Evolutionary conservation across 2,113 vertebrate genomes (phyloP).

Genomic region (Petrocephalus zakoni): DNA sequence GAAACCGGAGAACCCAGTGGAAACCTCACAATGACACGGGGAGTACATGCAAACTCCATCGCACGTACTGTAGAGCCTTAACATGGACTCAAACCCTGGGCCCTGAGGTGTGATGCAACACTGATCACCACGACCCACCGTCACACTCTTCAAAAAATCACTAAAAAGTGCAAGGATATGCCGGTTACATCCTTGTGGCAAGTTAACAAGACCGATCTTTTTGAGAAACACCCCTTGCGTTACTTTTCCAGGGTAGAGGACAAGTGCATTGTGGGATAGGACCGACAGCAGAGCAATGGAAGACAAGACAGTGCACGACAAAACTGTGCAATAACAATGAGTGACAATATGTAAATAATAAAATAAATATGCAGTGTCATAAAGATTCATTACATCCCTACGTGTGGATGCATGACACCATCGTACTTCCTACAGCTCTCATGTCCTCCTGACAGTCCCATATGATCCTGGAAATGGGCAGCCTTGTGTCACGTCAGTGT

Average conservation of each 20-base stretch:
- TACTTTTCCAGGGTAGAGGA: not conserved
- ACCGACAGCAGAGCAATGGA: not conserved
- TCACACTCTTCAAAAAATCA: not conserved
- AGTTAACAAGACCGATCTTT: too few relatives aligned
- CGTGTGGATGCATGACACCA: conserved; percentile 35
- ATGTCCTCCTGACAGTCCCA: not conserved
- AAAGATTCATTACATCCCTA: not conserved
- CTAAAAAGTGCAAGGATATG: not conserved
- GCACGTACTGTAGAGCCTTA: not conserved
- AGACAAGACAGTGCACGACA: not conserved
- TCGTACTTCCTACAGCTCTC: not conserved
- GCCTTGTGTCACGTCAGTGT: conserved; percentile 1
- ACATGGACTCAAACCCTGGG: not conserved
- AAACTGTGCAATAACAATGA: not conserved
- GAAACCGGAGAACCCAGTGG: not conserved
- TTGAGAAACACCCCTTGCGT: too few relatives aligned
- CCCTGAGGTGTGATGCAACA: too few relatives aligned
- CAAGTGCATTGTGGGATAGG: not conserved
- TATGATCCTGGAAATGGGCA: not conserved
- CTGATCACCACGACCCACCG: too few relatives aligned
- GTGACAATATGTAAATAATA: not conserved
- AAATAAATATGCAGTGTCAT: not conserved
- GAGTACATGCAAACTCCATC: not conserved
- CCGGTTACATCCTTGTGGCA: too few relatives aligned
- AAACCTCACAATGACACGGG: not conserved